Percentiles rank a stretch among this genome's conserved stretches.
These are phyloP conservation scores for Cotesia glomerata DNA, from an alignment of 1,140 invertebrate species.

Conservation along the genomic window DNA sequence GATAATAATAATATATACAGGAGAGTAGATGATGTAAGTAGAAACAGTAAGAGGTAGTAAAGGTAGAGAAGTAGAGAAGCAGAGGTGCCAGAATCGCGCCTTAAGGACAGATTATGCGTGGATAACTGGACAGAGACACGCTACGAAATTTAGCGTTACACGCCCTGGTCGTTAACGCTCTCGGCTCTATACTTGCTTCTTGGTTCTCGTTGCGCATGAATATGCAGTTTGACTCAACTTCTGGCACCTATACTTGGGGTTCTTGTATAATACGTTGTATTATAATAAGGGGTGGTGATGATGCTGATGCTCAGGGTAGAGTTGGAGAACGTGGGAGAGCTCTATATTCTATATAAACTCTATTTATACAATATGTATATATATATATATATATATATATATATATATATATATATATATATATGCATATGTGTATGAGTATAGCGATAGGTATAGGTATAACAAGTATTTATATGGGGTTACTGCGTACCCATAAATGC, in stretches of 20 bases:
- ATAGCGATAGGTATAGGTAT: not conserved
- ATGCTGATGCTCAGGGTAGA: not conserved
- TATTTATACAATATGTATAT: no score
- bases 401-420: conserved; percentile 12
- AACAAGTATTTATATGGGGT: conserved; percentile 3
- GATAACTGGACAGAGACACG: conserved; percentile 39
- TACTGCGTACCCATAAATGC: conserved; percentile 43
- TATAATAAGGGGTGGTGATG: not conserved
- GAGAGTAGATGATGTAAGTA: no score
- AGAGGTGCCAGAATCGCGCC: conserved; percentile 20
- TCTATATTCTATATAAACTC: no score
- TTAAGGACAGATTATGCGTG: conserved; percentile 37
- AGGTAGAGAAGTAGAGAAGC: not conserved
- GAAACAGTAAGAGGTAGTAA: no score
- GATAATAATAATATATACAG: no score
- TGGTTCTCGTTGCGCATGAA: conserved; percentile 31
- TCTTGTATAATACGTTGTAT: not conserved
- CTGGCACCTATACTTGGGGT: not conserved
- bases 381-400: no score
- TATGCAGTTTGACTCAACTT: conserved; percentile 29
- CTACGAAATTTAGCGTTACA: conserved; percentile 40
- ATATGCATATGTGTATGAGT: not conserved
- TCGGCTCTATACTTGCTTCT: not conserved
- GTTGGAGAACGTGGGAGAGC: no score
- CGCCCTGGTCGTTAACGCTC: conserved; percentile 37